Evolutionary conservation across 2,888 invertebrate species (phyloP), one percentile per base, ranked within the genome.

Genomic region (Apomyelois bistriatella): DNA sequence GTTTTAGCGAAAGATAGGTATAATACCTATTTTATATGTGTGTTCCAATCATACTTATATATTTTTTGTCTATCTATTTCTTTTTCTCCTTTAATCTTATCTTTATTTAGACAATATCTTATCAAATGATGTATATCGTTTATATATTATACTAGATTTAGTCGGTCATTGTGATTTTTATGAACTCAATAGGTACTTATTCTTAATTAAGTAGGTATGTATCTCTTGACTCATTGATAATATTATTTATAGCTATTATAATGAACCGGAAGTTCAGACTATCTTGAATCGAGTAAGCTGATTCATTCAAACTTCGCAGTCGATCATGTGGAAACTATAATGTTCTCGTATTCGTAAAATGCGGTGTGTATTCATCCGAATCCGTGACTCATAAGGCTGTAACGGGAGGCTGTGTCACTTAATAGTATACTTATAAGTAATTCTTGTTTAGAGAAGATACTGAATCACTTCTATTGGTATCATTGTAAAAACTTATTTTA

Each of bases 371-470:
- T 50, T 50, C 49, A 50, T 50, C 49, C 49, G 40, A 50, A 50
- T 15, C 49, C 30, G 40, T 50, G 49, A 50, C 30, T 50, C 49
- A 50, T 40, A 40, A 50, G 49, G 49, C 32, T 50, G 37, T 50
- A 32, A 13, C n/a, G 30, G 48, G 49, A 50, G 49, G 49, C 49
- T 50, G 49, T 32, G 49, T 50, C 40, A 40, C 40, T 49, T 30
- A 12, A 13, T 43, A 15, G n/a, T 6, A 8, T 13, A 38, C 6
- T 1, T 12, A 10, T 12, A 37, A 12, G 13, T 28, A 3, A 12
- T 9, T 17, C 3, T n/a, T 10, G 41, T 41, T 9, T n/a, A 16
- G 16, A 4, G 17, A n/a, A 41, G 36, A 36, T 17, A 5, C 15
- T 36, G 48, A 36, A 13, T 46, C 30, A 30, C 12, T 8, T 30